Evolutionary conservation across 2,113 vertebrate species (phyloP).

Genomic region (Istiophorus platypterus): DNA sequence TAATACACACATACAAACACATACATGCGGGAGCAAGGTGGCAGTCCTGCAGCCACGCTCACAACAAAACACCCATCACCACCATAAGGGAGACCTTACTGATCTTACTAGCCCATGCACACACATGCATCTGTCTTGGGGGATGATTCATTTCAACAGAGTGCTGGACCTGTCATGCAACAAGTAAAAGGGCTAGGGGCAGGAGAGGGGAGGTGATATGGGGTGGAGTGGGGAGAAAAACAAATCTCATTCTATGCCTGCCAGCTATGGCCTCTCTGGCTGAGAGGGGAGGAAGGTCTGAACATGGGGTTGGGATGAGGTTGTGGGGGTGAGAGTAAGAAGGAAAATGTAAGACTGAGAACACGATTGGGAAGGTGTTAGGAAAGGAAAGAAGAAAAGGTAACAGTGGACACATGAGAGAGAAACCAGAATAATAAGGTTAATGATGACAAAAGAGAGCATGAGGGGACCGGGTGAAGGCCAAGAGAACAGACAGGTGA

Average conservation of each 20-base stretch:
- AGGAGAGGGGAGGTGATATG: slow-evolving; percentile 51
- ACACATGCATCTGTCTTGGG: slow-evolving; percentile 29
- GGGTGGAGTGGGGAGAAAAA: slow-evolving; percentile 66
- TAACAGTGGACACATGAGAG: slow-evolving; percentile 10
- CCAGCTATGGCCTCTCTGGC: slow-evolving; percentile 42
- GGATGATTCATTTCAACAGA: slow-evolving; percentile 77
- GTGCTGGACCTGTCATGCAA: slow-evolving; percentile 70
- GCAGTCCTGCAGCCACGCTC: slow-evolving; percentile 61
- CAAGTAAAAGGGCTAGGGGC: slow-evolving; percentile 75
- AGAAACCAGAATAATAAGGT: background rate
- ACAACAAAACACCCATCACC: slow-evolving; percentile 68
- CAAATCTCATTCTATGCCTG: slow-evolving; percentile 73
- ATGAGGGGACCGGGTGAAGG: background rate
- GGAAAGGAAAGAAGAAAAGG: background rate
- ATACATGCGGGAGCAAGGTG: slow-evolving; percentile 50
- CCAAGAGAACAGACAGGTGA: background rate
- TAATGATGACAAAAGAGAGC: slow-evolving; percentile 29
- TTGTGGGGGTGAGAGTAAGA: background rate
- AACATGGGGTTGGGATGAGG: background rate
- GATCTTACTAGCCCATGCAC: slow-evolving; percentile 31
- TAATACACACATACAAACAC: slow-evolving; percentile 76
- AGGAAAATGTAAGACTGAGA: slow-evolving; percentile 33
- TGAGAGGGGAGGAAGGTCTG: slow-evolving; percentile 54
- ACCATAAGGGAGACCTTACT: slow-evolving; percentile 60
- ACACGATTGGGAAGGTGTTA: background rate